Conservation (phyloP, 2,797 vertebrate species). For the Gallinago stenura region DNA sequence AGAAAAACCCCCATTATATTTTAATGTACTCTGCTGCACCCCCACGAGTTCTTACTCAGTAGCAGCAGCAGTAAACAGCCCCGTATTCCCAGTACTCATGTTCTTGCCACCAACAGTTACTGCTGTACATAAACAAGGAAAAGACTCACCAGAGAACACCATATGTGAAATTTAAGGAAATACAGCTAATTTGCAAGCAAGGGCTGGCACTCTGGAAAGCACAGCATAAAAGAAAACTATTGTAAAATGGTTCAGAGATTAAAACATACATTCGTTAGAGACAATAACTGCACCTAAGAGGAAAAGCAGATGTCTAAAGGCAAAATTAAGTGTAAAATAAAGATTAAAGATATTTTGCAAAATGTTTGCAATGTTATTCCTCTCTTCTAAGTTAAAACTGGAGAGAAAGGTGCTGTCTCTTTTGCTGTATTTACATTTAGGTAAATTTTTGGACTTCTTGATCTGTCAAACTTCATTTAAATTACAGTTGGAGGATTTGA, state of each 20-base stretch:
- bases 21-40: not conserved
- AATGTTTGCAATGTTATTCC: not conserved
- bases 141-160: not conserved
- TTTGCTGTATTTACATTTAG: not conserved
- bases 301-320: not conserved
- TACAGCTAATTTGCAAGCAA: not conserved
- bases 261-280: not conserved
- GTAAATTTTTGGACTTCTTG: not conserved
- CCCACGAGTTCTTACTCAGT: fast-evolving
- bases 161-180: not conserved
- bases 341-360: not conserved
- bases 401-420: not conserved
- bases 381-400: not conserved
- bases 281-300: not conserved
- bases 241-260: not conserved
- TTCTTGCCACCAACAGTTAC: not conserved
- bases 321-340: not conserved
- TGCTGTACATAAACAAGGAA: not conserved
- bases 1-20: not conserved
- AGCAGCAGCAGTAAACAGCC: not conserved
- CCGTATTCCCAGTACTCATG: not conserved
- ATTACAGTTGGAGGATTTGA: not conserved
- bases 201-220: not conserved
- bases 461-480: not conserved
- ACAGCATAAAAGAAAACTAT: not conserved